These are phyloP conservation scores for Drosophila ustulata DNA, from an alignment of 2,888 invertebrate species.

Conservation along the genomic window DNA sequence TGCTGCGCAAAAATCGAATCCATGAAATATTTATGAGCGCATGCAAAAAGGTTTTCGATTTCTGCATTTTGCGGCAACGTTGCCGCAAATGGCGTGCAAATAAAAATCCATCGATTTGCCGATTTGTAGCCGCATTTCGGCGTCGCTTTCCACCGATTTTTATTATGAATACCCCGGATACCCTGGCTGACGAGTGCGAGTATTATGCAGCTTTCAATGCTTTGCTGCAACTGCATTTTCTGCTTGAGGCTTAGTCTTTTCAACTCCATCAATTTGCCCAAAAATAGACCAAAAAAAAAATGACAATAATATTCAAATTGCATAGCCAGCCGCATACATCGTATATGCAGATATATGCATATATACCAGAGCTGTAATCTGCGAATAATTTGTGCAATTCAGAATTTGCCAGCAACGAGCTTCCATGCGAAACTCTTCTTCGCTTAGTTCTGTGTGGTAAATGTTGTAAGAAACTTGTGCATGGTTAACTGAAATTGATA, in stretches of 20 bases:
- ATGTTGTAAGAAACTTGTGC: neutral
- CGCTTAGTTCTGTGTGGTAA: neutral
- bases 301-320: constrained; percentile 43
- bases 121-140: constrained; percentile 54
- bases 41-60: constrained; percentile 64
- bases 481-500: neutral
- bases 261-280: constrained; percentile 28
- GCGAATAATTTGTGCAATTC: constrained; percentile 17
- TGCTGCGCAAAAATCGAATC: constrained; percentile 71
- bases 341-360: constrained; percentile 10
- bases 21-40: constrained; percentile 79
- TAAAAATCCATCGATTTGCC: constrained; percentile 65
- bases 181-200: constrained; percentile 4
- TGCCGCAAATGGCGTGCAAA: constrained; percentile 59
- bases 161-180: constrained; percentile 35
- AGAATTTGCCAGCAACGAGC: neutral
- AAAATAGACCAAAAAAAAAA: constrained; percentile 7
- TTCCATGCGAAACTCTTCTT: neutral
- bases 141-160: constrained; percentile 16
- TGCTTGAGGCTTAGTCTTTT: constrained; percentile 41
- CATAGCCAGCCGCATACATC: neutral
- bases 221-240: constrained; percentile 29
- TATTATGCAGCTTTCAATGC: constrained; percentile 51
- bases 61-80: constrained; percentile 56
- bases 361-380: constrained; percentile 15